Evolutionary conservation across 1,140 invertebrate genomes (phyloP).

Genomic region (Drosophila sturtevanti): DNA sequence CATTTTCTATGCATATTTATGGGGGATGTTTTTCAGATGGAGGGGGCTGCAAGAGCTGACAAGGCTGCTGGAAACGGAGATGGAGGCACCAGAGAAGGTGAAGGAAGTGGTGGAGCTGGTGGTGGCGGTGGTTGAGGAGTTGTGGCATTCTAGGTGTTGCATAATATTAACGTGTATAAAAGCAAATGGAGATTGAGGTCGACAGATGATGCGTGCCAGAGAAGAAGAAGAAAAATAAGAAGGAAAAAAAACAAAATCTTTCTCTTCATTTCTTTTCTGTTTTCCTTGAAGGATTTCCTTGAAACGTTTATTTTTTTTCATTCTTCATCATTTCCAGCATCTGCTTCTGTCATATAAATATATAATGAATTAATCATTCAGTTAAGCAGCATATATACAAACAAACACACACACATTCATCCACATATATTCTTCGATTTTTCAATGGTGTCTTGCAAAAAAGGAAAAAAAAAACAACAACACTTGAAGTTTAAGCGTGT

Average conservation of each 20-base stretch:
- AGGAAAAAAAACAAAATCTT: not conserved
- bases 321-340: slow-evolving; percentile 23
- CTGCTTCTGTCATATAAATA: slow-evolving; percentile 72
- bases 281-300: slow-evolving; percentile 25
- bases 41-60: slow-evolving; percentile 4
- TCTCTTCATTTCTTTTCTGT: slow-evolving; percentile 26
- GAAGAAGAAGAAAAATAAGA: no score
- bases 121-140: not conserved
- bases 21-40: slow-evolving; percentile 31
- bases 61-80: not conserved
- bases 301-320: slow-evolving; percentile 29
- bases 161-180: slow-evolving; percentile 66
- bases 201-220: slow-evolving; percentile 68
- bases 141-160: slow-evolving; percentile 42
- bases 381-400: slow-evolving; percentile 53
- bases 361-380: slow-evolving; percentile 74
- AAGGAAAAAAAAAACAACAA: slow-evolving; percentile 49
- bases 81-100: not conserved
- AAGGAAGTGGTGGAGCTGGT: no score
- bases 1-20: slow-evolving; percentile 80
- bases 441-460: slow-evolving; percentile 64
- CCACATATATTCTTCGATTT: slow-evolving; percentile 29
- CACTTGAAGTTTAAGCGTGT: slow-evolving; percentile 24
- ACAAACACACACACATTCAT: slow-evolving; percentile 26
- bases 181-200: not conserved